Evolutionary conservation across 2,888 invertebrate species (phyloP).

Genomic region (Apoda limacodes): DNA sequence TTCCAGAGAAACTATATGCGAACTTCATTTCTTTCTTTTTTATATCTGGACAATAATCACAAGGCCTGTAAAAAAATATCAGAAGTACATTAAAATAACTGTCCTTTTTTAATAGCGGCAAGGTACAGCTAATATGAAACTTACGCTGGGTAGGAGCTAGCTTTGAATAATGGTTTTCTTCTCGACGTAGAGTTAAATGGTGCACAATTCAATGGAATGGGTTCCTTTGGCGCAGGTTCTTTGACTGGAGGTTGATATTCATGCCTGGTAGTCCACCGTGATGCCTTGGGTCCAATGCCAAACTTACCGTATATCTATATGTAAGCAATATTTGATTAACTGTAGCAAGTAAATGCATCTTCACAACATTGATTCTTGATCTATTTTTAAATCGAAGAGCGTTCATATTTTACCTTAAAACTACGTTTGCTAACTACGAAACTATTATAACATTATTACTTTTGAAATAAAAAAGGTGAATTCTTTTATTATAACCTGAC

Average conservation of each 20-base stretch:
- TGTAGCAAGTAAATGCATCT: too few relatives aligned
- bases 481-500: too few relatives aligned
- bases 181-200: slow-evolving; percentile 53
- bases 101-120: not conserved
- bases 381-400: too few relatives aligned
- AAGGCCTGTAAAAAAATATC: slow-evolving; percentile 33
- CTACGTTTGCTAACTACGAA: too few relatives aligned
- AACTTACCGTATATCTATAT: slow-evolving; percentile 42
- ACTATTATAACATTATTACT: too few relatives aligned
- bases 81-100: not conserved
- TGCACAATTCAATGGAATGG: slow-evolving; percentile 40
- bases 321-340: too few relatives aligned
- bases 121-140: slow-evolving; percentile 16
- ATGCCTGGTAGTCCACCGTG: slow-evolving; percentile 44
- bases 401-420: too few relatives aligned
- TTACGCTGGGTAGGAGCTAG: slow-evolving; percentile 45
- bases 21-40: slow-evolving; percentile 50
- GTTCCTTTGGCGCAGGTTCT: slow-evolving; percentile 25
- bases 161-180: slow-evolving; percentile 40
- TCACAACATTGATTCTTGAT: too few relatives aligned
- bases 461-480: too few relatives aligned
- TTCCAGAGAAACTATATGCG: slow-evolving; percentile 49
- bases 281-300: slow-evolving; percentile 39
- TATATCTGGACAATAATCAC: slow-evolving; percentile 47
- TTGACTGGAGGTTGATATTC: slow-evolving; percentile 53